Evolutionary conservation across 37 sponge, comb jelly and placozoan genomes (phyloP), one percentile per base, ranked within the genome.

Genomic region (Agelas oroides): DNA sequence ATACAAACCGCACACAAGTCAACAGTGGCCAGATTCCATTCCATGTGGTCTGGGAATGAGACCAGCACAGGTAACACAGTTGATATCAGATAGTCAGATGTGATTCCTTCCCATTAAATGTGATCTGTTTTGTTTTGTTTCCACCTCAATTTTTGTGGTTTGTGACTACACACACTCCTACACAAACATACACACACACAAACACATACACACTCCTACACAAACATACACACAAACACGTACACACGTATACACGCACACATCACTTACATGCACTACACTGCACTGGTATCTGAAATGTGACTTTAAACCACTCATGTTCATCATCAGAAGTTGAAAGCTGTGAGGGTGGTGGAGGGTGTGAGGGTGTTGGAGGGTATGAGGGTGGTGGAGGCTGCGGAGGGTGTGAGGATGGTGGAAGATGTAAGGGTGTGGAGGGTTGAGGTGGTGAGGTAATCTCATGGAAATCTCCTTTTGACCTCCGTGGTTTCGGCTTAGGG

Each of bases 241-340:
- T 27, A 73, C 76, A 72, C 77, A 35, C 65, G 39, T 65, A 39
- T 65, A 38, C 78, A 39, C 63, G 21, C 77, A 59, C 63, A 60
- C 39, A 57, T 1, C 40, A 88, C 90, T 86, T 41, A 86, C 91
- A 91, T 70, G 74, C 75, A 1, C 38, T 52, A 57, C 91, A 91
- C 34, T 59, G 64, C 12, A 79, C 27, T 16, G 80, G 80, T 14
- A 79, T 60, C 28, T 66, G 73, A 70, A 80, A 77, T 40, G 82
- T 80, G 5, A 86, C 71, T 52, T 65, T 52, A 13, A 86, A 59
- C 86, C 68, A 55, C 2, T 59, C 60, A 62, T 86, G 86, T 17
- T 25, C 11, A 19, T 46, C 65, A 14, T 37, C 24, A 36, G 24
- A 1, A 32, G 16, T 1, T 71, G 46, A n/a, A 11, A n/a, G n/a